Conservation (phyloP, 2,797 vertebrate species). For the Poecilia gillii region DNA sequence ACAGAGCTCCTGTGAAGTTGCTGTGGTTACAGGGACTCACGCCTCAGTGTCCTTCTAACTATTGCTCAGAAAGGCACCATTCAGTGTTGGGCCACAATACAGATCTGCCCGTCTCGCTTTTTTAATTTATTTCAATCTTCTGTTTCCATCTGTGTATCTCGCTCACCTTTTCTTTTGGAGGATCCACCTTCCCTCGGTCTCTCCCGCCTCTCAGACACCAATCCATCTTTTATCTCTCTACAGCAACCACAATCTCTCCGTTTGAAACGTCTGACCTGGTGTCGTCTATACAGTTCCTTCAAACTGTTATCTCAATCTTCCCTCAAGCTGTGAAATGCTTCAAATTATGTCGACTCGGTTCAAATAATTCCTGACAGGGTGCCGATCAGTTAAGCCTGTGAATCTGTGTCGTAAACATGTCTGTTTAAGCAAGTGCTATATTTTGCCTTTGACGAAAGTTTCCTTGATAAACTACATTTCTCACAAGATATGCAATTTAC, state of each 20-base stretch:
- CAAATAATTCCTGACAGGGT: slow-evolving; percentile 2
- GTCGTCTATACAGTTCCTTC: slow-evolving; percentile 28
- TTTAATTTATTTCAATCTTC: slow-evolving; percentile 29
- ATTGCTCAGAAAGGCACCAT: slow-evolving; percentile 83
- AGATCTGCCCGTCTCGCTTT: slow-evolving; percentile 44
- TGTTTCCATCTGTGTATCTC: slow-evolving; percentile 42
- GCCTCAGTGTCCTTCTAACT: slow-evolving; percentile 83
- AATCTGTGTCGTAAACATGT: neutral
- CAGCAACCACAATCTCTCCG: slow-evolving; percentile 13
- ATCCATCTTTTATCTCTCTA: neutral
- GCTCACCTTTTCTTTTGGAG: slow-evolving; percentile 20
- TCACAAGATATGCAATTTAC: neutral
- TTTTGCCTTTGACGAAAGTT: neutral
- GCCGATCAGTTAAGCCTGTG: neutral
- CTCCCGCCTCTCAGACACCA: slow-evolving; percentile 38
- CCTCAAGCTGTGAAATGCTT: slow-evolving; percentile 48
- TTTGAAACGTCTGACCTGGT: slow-evolving; percentile 32
- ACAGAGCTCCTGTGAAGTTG: slow-evolving; percentile 80
- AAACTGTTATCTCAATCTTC: slow-evolving; percentile 32
- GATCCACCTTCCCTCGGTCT: slow-evolving; percentile 21
- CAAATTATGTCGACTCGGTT: slow-evolving; percentile 27
- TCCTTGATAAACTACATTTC: neutral
- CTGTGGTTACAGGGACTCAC: slow-evolving; percentile 81
- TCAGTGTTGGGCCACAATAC: slow-evolving; percentile 79
- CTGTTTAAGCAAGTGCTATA: neutral